Evolutionary conservation across 2,113 vertebrate genomes (phyloP).

Genomic region (Perca flavescens): DNA sequence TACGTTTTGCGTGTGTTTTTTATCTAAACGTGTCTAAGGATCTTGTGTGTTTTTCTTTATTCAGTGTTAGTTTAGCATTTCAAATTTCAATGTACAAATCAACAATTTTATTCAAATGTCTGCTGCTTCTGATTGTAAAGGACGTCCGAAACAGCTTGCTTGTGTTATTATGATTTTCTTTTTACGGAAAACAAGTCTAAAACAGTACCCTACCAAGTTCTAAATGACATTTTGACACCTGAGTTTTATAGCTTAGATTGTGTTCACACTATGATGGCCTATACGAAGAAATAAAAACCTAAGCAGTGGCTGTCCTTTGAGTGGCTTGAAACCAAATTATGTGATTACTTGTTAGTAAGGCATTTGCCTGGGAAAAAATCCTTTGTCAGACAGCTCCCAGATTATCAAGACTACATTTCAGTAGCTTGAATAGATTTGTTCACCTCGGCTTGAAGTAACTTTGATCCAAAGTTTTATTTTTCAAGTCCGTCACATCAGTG

Average conservation of each 20-base stretch:
- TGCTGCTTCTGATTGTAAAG: slow-evolving; percentile 27
- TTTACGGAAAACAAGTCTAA: neutral
- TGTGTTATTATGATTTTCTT: neutral
- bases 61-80: slow-evolving; percentile 39
- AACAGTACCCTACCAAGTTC: slow-evolving; percentile 1
- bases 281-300: slow-evolving; percentile 7
- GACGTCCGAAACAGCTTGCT: slow-evolving; percentile 6
- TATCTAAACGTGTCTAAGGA: slow-evolving; percentile 59
- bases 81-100: slow-evolving; percentile 10
- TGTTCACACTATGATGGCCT: slow-evolving; percentile 1
- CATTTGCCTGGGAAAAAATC: slow-evolving; percentile 73
- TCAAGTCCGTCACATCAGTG: slow-evolving; percentile 19
- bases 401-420: slow-evolving; percentile 57
- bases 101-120: neutral
- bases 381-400: slow-evolving; percentile 96
- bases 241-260: slow-evolving; percentile 10
- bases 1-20: slow-evolving; percentile 69
- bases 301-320: slow-evolving; percentile 46
- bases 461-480: slow-evolving; percentile 23
- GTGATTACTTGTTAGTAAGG: slow-evolving; percentile 21
- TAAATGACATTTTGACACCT: slow-evolving; percentile 13
- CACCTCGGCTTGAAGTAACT: slow-evolving; percentile 36
- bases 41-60: slow-evolving; percentile 63
- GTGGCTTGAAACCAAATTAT: slow-evolving; percentile 66
- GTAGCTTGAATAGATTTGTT: slow-evolving; percentile 40